Evolutionary conservation across 1,140 invertebrate genomes (phyloP), one percentile per base, ranked within the genome.

Genomic region (Sycophila sp.): DNA sequence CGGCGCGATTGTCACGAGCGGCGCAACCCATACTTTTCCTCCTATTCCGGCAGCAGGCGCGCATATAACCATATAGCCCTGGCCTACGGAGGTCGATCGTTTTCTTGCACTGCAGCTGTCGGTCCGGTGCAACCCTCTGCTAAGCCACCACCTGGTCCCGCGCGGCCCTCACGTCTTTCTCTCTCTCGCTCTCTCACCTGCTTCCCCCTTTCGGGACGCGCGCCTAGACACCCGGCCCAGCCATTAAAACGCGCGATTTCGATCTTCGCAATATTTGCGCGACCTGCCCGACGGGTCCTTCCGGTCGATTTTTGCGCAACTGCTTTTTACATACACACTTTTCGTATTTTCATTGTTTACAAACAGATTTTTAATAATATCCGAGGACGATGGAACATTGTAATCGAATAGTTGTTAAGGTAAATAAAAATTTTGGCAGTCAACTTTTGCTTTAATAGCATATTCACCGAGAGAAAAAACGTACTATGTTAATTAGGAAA

Each of bases 71-170:
- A 6, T 15, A 8, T 8, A 2, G 42, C 42, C 2, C 42, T 22
- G 42, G n/a, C n/a, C n/a, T n/a, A 22, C 42, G 42, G 42, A 7
- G 42, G 8, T 4, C 42, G 42, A 47, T 47, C 42, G 42, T 47
- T 47, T 47, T 22, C n/a, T 17, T 73, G 73, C 71, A 75, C 71
- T 63, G 81, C 82, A 83, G 83, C 81, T 83, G 83, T 78, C 69
- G 74, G n/a, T 77, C 74, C 78, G 71, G 73, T 76, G 72, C 17
- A 22, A 47, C 42, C 19, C 13, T 8, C n/a, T 17, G 38, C 40
- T 4, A 7, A 22, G 75, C 76, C 74, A 66, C 75, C 76, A 78
- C 75, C 76, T 78, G 76, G 76, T 69, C 58, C 65, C 69, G 76
- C 49, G 24, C 40, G 40, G 19, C 40, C n/a, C 7, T n/a, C 42